Evolutionary conservation across 2,888 invertebrate genomes (phyloP).

Genomic region (Trichacis sp.): DNA sequence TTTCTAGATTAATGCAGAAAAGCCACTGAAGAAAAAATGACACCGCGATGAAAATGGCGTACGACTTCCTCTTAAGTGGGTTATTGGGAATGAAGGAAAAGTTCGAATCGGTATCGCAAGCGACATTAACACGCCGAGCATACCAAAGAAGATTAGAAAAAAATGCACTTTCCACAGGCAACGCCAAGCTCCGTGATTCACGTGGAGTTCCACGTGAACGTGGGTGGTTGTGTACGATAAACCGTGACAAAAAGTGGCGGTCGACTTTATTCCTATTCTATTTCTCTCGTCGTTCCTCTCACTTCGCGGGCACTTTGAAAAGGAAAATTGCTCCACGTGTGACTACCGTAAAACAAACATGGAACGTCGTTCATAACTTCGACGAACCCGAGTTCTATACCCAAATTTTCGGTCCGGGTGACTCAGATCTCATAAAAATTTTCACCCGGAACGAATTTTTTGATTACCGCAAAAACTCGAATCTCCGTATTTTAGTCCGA

Average conservation of each 20-base stretch:
- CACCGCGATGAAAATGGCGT: too few relatives aligned
- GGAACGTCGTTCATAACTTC: neutral
- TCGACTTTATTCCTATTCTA: slow-evolving; percentile 42
- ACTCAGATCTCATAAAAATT: too few relatives aligned
- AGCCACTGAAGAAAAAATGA: too few relatives aligned
- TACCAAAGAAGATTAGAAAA: slow-evolving; percentile 42
- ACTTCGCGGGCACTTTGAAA: slow-evolving; percentile 39
- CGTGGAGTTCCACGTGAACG: slow-evolving; percentile 66
- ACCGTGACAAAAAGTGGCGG: slow-evolving; percentile 41
- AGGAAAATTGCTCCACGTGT: slow-evolving; percentile 37
- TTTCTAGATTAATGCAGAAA: too few relatives aligned
- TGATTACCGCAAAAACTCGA: too few relatives aligned
- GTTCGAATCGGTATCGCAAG: neutral
- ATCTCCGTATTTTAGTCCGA: too few relatives aligned
- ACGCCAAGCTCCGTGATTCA: slow-evolving; percentile 56
- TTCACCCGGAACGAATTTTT: too few relatives aligned
- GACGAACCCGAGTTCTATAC: too few relatives aligned
- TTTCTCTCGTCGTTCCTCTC: slow-evolving; percentile 41
- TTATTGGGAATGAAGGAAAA: neutral
- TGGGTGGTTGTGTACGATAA: slow-evolving; percentile 53
- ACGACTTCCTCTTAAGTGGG: too few relatives aligned
- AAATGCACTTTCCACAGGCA: slow-evolving; percentile 51
- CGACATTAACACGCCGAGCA: slow-evolving; percentile 23
- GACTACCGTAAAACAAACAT: slow-evolving; percentile 16
- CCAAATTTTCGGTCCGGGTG: too few relatives aligned